Percentiles rank a stretch among this genome's conserved stretches.
phyloP scores from a whole-genome alignment of 2,797 vertebrate genomes.

The Macroramphosus scolopax region DNA sequence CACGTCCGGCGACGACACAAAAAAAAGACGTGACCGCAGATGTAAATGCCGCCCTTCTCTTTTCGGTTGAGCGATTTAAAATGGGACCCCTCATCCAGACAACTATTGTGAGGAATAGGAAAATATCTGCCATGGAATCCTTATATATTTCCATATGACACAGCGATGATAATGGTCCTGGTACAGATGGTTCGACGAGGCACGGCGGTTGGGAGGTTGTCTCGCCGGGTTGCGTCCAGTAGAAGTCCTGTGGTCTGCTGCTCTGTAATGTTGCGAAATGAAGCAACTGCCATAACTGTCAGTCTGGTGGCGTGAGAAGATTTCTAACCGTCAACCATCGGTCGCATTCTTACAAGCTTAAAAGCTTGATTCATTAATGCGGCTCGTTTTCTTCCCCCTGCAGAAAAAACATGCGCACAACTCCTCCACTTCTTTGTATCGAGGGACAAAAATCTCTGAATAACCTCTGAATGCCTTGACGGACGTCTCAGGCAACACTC shows the following conservation, averaged over 20 bases:
- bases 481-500: constrained; percentile 43
- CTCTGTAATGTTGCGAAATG: constrained; percentile 37
- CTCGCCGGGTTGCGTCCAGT: constrained; percentile 24
- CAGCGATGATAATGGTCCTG: constrained; percentile 70
- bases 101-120: constrained; percentile 84
- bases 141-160: constrained; percentile 80
- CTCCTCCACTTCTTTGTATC: constrained; percentile 5
- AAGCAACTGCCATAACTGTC: constrained; percentile 75
- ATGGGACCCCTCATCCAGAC: constrained; percentile 65
- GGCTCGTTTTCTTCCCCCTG: constrained; percentile 12
- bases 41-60: constrained; percentile 82
- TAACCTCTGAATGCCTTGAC: constrained; percentile 28
- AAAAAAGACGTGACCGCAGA: constrained; percentile 76
- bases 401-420: background rate
- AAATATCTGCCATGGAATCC: constrained; percentile 85
- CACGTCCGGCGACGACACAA: constrained; percentile 67
- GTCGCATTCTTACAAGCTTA: constrained; percentile 14
- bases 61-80: constrained; percentile 78
- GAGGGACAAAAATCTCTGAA: constrained; percentile 24
- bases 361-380: constrained; percentile 11
- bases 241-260: constrained; percentile 56
- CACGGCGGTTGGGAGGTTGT: constrained; percentile 66
- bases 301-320: constrained; percentile 31
- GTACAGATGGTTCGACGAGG: constrained; percentile 66
- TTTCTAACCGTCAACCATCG: constrained; percentile 28